Conservation (phyloP, 2,888 invertebrate genomes). For the Leucoptera coffeella region DNA sequence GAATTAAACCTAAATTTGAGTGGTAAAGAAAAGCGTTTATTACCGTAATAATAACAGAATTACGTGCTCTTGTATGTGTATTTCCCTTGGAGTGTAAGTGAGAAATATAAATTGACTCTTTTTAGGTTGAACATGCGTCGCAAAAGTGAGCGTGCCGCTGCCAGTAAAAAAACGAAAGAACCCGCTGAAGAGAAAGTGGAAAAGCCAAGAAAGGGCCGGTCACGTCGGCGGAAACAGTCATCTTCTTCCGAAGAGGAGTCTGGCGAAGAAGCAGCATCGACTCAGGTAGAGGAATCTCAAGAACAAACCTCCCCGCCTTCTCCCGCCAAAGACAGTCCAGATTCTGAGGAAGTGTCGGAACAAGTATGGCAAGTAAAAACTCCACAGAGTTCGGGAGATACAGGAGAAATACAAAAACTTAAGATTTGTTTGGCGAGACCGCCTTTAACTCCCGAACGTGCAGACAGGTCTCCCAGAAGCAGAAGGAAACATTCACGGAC, state of each 20-base stretch:
- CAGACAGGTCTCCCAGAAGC: conserved; percentile 42
- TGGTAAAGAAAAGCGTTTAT: no score
- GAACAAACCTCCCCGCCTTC: conserved; percentile 17
- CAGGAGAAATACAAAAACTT: conserved; percentile 58
- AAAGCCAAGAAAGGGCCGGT: conserved; percentile 45
- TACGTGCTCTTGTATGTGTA: no score
- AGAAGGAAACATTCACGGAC: conserved; percentile 45
- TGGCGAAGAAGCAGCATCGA: conserved; percentile 23
- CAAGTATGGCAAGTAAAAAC: conserved; percentile 51
- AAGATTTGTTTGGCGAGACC: conserved; percentile 59
- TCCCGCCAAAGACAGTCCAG: conserved; percentile 4
- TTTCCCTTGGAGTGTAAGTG: no score
- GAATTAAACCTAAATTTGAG: no score
- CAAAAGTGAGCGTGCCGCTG: conserved; percentile 64
- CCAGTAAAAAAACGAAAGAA: conserved; percentile 58
- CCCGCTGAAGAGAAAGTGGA: conserved; percentile 57
- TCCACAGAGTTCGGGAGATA: conserved; percentile 31
- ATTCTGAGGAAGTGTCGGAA: conserved; percentile 28
- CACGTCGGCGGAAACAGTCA: conserved; percentile 47
- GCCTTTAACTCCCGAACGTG: conserved; percentile 45
- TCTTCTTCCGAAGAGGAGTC: conserved; percentile 49
- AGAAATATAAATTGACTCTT: no score
- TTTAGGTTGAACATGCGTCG: conserved; percentile 59
- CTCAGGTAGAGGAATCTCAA: conserved; percentile 13
- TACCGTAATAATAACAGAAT: no score